Conservation (phyloP, 2,888 invertebrate species). For the Clanis bilineata region DNA sequence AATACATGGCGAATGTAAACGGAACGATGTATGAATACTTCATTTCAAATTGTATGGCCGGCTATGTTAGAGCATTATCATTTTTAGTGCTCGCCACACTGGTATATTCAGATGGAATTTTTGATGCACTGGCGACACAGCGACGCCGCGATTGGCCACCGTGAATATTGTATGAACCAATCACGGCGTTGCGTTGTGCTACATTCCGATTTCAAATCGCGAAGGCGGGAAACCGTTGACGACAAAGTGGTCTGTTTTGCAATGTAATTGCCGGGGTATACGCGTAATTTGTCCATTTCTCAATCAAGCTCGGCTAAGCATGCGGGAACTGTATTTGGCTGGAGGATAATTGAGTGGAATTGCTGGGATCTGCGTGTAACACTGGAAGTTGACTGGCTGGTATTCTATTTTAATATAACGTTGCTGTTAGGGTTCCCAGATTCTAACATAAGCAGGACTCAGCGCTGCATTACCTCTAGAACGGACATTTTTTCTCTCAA, state of each 20-base stretch:
- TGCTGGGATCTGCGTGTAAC: slow-evolving; percentile 13
- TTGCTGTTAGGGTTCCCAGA: no score
- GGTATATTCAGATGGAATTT: slow-evolving; percentile 82
- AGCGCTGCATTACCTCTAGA: no score
- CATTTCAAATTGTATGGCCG: slow-evolving; percentile 78
- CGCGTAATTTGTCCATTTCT: slow-evolving; percentile 63
- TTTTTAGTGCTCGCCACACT: slow-evolving; percentile 82
- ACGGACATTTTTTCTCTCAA: no score
- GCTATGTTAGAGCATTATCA: slow-evolving; percentile 81
- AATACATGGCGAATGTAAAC: slow-evolving; percentile 74
- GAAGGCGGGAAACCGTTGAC: slow-evolving; percentile 71
- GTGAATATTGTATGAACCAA: slow-evolving; percentile 83
- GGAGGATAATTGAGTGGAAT: slow-evolving; percentile 23
- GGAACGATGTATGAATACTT: slow-evolving; percentile 77
- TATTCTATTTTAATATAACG: slow-evolving; percentile 8
- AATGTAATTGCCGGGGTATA: slow-evolving; percentile 55
- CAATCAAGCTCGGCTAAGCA: slow-evolving; percentile 54
- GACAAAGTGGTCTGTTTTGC: slow-evolving; percentile 60
- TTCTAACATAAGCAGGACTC: no score
- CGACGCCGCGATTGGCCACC: slow-evolving; percentile 73
- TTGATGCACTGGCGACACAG: slow-evolving; percentile 83
- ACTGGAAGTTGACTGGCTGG: neutral
- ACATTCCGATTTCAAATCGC: slow-evolving; percentile 81
- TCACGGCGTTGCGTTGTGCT: slow-evolving; percentile 75
- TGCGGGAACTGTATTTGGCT: slow-evolving; percentile 33